phyloP scores from a whole-genome alignment of 2,888 invertebrate genomes.

The Limenitis camilla region DNA sequence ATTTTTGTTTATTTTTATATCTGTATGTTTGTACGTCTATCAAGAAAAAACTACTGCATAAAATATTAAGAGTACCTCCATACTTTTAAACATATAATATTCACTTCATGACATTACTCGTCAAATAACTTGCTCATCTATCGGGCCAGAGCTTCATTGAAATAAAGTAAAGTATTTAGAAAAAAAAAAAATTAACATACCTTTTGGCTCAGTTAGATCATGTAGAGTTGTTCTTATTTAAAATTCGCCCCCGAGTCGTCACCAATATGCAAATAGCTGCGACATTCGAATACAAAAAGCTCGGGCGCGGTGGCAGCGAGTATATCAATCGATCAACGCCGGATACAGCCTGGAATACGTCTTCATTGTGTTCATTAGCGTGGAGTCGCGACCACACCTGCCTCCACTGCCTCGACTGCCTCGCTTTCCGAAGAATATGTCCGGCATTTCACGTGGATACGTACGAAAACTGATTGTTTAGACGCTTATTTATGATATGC shows the following conservation, averaged over 20 bases:
- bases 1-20: too few species aligned
- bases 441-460: constrained; percentile 42
- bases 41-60: too few species aligned
- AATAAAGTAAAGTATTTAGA: too few species aligned
- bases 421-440: constrained; percentile 61
- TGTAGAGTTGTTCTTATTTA: constrained; percentile 43
- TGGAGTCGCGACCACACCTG: constrained; percentile 60
- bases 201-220: background rate
- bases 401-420: constrained; percentile 31
- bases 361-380: constrained; percentile 75
- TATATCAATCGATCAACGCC: constrained; percentile 76
- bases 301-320: constrained; percentile 71
- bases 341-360: constrained; percentile 71
- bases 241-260: constrained; percentile 60
- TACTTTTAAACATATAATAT: too few species aligned
- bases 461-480: constrained; percentile 18
- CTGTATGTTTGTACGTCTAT: too few species aligned
- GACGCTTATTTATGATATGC: constrained; percentile 13
- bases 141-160: too few species aligned
- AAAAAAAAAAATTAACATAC: background rate
- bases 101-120: too few species aligned
- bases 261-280: constrained; percentile 68
- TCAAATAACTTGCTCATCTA: too few species aligned
- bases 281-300: constrained; percentile 74
- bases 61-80: too few species aligned